Evolutionary conservation across 2,797 vertebrate species (phyloP).

Genomic region (Acipenser transmontanus): DNA sequence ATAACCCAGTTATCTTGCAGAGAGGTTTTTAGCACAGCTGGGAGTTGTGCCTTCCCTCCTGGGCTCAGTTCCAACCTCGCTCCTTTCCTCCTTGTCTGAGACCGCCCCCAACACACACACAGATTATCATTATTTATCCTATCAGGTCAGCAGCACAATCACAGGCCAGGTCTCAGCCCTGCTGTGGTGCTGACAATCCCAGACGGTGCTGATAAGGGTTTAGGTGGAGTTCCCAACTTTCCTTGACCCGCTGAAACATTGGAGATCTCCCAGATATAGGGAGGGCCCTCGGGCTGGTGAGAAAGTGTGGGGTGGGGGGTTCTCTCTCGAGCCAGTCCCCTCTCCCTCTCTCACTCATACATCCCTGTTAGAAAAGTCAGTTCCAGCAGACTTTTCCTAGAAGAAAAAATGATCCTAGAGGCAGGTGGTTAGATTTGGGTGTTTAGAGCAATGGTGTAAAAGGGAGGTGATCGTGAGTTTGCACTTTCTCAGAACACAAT

Average conservation of each 20-base stretch:
- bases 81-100: conserved; percentile 52
- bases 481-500: too few species aligned
- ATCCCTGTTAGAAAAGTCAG: too few species aligned
- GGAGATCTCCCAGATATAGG: background rate
- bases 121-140: conserved; percentile 65
- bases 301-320: background rate
- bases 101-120: conserved; percentile 33
- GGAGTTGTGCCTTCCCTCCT: conserved; percentile 6
- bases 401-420: too few species aligned
- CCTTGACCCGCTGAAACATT: conserved; percentile 1
- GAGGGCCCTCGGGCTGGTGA: background rate
- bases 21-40: conserved; percentile 19
- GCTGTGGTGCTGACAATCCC: background rate
- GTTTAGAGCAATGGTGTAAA: too few species aligned
- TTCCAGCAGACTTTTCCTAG: too few species aligned
- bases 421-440: too few species aligned
- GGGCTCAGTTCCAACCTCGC: conserved; percentile 41
- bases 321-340: background rate
- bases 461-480: too few species aligned
- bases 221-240: conserved; percentile 8
- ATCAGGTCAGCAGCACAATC: conserved; percentile 64
- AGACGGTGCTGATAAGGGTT: conserved; percentile 1
- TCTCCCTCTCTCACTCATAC: too few species aligned
- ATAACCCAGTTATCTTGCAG: conserved; percentile 24
- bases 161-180: conserved; percentile 42